Evolutionary conservation across 2,888 invertebrate species (phyloP), one percentile per base, ranked within the genome.

Genomic region (Lypha dubia): DNA sequence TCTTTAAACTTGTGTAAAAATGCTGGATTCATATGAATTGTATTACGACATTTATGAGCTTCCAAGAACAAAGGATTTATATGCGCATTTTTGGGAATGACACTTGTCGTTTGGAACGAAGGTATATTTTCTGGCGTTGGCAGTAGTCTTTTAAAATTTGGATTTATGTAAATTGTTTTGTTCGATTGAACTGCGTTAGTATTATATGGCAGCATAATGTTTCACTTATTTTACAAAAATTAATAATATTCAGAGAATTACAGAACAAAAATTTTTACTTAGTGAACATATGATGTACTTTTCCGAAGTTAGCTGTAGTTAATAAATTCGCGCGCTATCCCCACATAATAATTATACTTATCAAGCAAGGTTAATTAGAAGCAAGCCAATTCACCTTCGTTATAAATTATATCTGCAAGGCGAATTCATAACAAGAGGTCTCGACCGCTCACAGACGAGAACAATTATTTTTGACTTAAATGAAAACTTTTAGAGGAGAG

Each of bases 11-110:
- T 88, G 60, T 87, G 87, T 20, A 92, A 73, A 79, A 93, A 92
- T 24, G 90, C 86, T 4, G 92, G 93, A 88, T 92, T 93, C 73
- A 92, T 91, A 70, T 92, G 92, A 70, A 91, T 91, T 8, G 89
- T 88, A 60, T 88, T 83, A 9, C 77, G 80, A 3, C 17, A 20
- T 15, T 76, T 68, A 44, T 56, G 65, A n/a, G 62, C 41, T 35
- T 75, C 65, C 17, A 86, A 83, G 38, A 88, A 89, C 51, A 88
- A 87, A 58, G 89, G 89, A 84, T 89, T 90, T 20, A 89, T 87
- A 62, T 88, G 87, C n/a, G 89, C 85, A 63, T 46, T 79, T 24
- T 68, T 73, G 1, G 85, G 63, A 51, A 83, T 85, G 9, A 32
- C 32, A 22, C 46, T 35, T 56, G 46, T 1, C 0, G 32, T 11